A percentile compares a stretch with the other conserved stretches of the same genome.
These are phyloP conservation scores for Ectropis crepuscularia DNA, from an alignment of 2,888 invertebrate genomes.

Conservation along the genomic window DNA sequence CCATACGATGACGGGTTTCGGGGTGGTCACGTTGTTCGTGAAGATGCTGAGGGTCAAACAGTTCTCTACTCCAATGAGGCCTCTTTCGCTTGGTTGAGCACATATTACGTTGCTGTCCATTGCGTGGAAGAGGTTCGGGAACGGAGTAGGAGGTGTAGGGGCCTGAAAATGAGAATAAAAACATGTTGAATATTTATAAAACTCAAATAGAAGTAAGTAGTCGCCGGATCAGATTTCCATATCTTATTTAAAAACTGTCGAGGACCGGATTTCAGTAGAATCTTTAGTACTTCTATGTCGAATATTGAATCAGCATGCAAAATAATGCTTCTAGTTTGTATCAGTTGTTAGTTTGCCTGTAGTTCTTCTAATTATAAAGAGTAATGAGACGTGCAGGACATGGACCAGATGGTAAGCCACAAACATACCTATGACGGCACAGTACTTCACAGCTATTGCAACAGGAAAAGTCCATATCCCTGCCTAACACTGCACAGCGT, in stretches of 20 bases:
- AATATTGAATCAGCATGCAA: background rate
- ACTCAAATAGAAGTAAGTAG: background rate
- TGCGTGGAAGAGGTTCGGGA: conserved; percentile 54
- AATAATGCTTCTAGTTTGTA: background rate
- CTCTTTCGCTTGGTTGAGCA: conserved; percentile 65
- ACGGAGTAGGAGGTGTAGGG: conserved; percentile 43
- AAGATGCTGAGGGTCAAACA: conserved; percentile 69
- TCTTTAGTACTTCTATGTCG: no score
- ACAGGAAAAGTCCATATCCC: no score
- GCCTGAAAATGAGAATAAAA: conserved; percentile 45
- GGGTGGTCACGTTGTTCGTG: conserved; percentile 58
- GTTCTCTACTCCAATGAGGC: conserved; percentile 70
- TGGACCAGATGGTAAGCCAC: no score
- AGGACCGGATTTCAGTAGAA: background rate
- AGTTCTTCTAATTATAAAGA: no score
- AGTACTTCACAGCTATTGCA: no score
- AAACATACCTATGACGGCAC: no score
- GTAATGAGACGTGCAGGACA: no score
- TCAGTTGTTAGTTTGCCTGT: no score
- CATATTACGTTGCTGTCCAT: conserved; percentile 58
- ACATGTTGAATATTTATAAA: background rate
- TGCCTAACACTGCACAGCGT: no score
- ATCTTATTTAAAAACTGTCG: background rate
- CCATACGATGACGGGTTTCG: conserved; percentile 73
- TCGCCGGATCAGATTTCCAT: no score